Evolutionary conservation across 1,140 invertebrate species (phyloP).

Genomic region (Latrodectus geometricus): DNA sequence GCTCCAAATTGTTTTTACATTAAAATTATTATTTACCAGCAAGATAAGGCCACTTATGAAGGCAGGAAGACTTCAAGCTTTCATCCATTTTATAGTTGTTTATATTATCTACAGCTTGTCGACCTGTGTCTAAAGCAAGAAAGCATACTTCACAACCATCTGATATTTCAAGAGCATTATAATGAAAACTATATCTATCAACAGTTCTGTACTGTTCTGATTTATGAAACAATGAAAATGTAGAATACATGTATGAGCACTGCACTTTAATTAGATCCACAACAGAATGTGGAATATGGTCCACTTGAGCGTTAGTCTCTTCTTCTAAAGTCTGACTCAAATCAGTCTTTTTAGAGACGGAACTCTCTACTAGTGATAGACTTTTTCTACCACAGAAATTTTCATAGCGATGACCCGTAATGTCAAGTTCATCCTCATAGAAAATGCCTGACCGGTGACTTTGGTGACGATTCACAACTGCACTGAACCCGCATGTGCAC

Average conservation of each 20-base stretch:
- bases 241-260: slow-evolving; percentile 62
- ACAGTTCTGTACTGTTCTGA: slow-evolving; percentile 47
- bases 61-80: slow-evolving; percentile 71
- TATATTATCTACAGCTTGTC: slow-evolving; percentile 74
- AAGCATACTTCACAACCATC: slow-evolving; percentile 83
- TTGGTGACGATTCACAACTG: slow-evolving; percentile 89
- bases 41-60: slow-evolving; percentile 93
- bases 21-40: slow-evolving; percentile 67
- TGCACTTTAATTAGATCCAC: slow-evolving; percentile 63
- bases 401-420: slow-evolving; percentile 85
- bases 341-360: slow-evolving; percentile 25
- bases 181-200: slow-evolving; percentile 19
- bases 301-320: slow-evolving; percentile 48
- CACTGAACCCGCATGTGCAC: slow-evolving; percentile 96
- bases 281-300: slow-evolving; percentile 54
- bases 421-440: slow-evolving; percentile 97
- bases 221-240: slow-evolving; percentile 63
- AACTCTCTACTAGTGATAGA: slow-evolving; percentile 34
- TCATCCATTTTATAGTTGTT: slow-evolving; percentile 69
- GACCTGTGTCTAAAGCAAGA: slow-evolving; percentile 79
- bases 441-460: slow-evolving; percentile 91
- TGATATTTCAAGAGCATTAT: slow-evolving; percentile 55
- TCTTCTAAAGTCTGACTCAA: slow-evolving; percentile 24
- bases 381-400: slow-evolving; percentile 53
- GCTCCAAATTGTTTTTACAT: not conserved